Percentiles rank a stretch among this genome's conserved stretches.
Evolutionary conservation across 2,113 vertebrate genomes (phyloP).

Genomic region (Gopherus flavomarginatus): DNA sequence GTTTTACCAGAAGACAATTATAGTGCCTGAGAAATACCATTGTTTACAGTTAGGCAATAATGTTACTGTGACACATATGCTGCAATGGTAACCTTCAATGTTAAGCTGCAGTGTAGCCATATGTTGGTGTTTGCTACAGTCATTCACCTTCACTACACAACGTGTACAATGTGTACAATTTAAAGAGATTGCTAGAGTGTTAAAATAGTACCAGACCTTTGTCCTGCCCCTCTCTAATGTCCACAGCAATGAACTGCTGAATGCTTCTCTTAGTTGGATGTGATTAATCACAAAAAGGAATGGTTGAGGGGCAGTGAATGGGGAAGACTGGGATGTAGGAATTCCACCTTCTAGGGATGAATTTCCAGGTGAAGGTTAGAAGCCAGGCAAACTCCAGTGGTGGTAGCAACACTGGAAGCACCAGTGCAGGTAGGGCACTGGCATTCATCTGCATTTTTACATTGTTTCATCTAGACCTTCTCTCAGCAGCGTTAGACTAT

Average conservation of each 20-base stretch:
- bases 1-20: conserved; percentile 52
- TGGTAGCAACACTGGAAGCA: background rate
- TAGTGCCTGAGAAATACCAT: conserved; percentile 20
- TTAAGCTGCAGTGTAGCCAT: background rate
- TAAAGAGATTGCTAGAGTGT: background rate
- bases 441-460: background rate
- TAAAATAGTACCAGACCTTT: background rate
- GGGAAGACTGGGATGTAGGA: background rate
- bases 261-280: background rate
- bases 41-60: conserved; percentile 49
- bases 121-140: conserved; percentile 30
- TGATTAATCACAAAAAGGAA: background rate
- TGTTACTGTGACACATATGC: conserved; percentile 29
- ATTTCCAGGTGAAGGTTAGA: rapidly evolving
- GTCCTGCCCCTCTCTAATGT: background rate
- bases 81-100: conserved; percentile 42
- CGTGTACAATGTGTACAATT: background rate
- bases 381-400: background rate
- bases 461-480: background rate
- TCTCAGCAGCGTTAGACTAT: background rate
- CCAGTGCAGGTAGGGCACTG: background rate
- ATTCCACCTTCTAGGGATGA: background rate
- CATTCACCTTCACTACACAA: background rate
- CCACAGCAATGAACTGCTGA: background rate
- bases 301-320: background rate